Base-by-base conservation (phyloP, 2,797 vertebrate genomes). In the Acrocephalus scirpaceus region DNA sequence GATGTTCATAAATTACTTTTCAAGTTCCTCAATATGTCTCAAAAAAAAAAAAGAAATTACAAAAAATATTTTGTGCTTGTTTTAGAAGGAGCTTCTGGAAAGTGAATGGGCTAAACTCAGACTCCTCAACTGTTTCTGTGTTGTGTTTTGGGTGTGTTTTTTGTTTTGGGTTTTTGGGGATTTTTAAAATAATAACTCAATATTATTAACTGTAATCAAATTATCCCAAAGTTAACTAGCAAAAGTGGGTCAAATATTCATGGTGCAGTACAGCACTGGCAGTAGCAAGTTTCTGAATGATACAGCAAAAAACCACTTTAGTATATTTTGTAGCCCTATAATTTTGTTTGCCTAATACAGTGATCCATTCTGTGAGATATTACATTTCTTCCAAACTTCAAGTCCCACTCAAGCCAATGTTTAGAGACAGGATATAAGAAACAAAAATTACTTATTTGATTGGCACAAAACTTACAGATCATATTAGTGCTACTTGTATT, bases 121-220 rank as follows among this genome's bases (percentile, higher is more conserved):
- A 50, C 4, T 0, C 16, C 7, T 56, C 4, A 29, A 18, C 3
- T 9, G 5, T 32, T 67, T 75, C 27, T 0, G 0, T 20, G 2
- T 6, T 40, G 3, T 16, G 11, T 16, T 80, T 67, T 40, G 53
- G 15, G 1, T 11, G 16, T 17, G 16, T 17, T 44, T 7, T 80
- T 32, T 38, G 3, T 74, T 56, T n/a, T 38, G 6, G 7, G 4
- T 12, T 27, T 4, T 32, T 45, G 20, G 17, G 6, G 4, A 1
- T 57, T 45, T 56, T 10, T 26, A 3, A 65, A 42, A 32, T 32
- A 66, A 30, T 5, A 84, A 25, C 11, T 42, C 27, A 38, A n/a
- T 71, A 38, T 14, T 42, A n/a, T 29, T 73, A 67, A 10, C 8
- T 36, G 15, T 7, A 58, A 72, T 45, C 40, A 51, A 72, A 50